Evolutionary conservation across 2,888 invertebrate genomes (phyloP).

Genomic region (Agonopterix subpropinquella): DNA sequence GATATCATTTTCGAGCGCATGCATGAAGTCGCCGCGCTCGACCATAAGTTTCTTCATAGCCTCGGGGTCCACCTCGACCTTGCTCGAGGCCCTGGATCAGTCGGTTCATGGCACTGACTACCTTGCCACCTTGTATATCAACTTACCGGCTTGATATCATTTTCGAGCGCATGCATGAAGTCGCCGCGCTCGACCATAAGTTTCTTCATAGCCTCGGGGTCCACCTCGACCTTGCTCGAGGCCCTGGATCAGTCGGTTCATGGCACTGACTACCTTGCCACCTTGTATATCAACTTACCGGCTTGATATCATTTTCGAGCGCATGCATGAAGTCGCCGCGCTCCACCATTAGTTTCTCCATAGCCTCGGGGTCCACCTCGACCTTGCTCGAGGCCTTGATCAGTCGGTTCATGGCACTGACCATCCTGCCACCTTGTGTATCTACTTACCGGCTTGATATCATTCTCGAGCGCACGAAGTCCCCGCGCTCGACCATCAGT

Average conservation of each 20-base stretch:
- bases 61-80: slow-evolving; percentile 95
- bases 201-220: slow-evolving; percentile 95
- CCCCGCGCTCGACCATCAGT: slow-evolving; percentile 84
- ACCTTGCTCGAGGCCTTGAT: slow-evolving; percentile 93
- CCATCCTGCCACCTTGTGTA: background rate
- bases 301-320: slow-evolving; percentile 93
- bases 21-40: slow-evolving; percentile 87
- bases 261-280: slow-evolving; percentile 81
- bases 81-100: slow-evolving; percentile 92
- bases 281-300: slow-evolving; percentile 61
- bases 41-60: slow-evolving; percentile 94
- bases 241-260: slow-evolving; percentile 97
- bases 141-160: slow-evolving; percentile 91
- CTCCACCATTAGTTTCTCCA: slow-evolving; percentile 90
- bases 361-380: slow-evolving; percentile 94
- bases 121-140: background rate
- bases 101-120: slow-evolving; percentile 98
- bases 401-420: slow-evolving; percentile 96
- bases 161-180: slow-evolving; percentile 93
- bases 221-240: slow-evolving; percentile 91
- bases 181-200: slow-evolving; percentile 87
- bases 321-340: slow-evolving; percentile 92
- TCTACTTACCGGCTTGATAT: slow-evolving; percentile 85
- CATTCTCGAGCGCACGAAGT: slow-evolving; percentile 93
- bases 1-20: slow-evolving; percentile 94